Base-by-base conservation (phyloP, 2,888 invertebrate species). In the Hermaeophaga mercurialis region DNA sequence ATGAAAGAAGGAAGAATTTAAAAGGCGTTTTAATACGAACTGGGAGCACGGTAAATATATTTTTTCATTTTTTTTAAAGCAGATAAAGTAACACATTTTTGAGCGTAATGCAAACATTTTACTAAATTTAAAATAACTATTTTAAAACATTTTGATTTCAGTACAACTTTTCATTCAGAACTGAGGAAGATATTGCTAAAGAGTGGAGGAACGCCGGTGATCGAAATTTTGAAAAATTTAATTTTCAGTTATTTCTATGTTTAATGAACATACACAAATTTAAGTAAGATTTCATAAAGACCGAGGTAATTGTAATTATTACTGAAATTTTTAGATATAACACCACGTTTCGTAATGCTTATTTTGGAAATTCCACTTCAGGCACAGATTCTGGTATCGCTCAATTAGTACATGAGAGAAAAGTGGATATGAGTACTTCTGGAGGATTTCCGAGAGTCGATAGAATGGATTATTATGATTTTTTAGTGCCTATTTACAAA, bases 351-450 rank as follows among this genome's bases (percentile, higher is more conserved):
- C 38, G 48, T 8, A 17, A 49, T n/a, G 65, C 61, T 4, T 73
- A 71, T 71, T 73, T 67, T 52, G 73, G 72, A 8, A 69, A 68
- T 50, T 65, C 54, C 9, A 61, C 64, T 5, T 63, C 63, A 31
- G 73, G 73, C 11, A 62, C 63, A 17, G 72, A 72, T 46, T 67
- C 64, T 8, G 73, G 73, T n/a, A 31, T 73, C 3, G 69, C 66
- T 3, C 59, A 65, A 55, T 46, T 69, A 26, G 28, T 73, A 3
- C 63, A 68, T 46, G 68, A 72, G 12, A 64, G 69, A 8, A 46
- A 49, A 47, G 53, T 67, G 7, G 73, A 73, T 39, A 58, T 72
- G 5, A 65, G 65, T 38, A 64, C 63, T 19, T 64, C 68, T 4
- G 72, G 70, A 14, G 68, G 66, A 14, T 61, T 66, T 9, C 44